Evolutionary conservation across 2,113 vertebrate genomes (phyloP), one percentile per base, ranked within the genome.

Genomic region (Pelecanus crispus): DNA sequence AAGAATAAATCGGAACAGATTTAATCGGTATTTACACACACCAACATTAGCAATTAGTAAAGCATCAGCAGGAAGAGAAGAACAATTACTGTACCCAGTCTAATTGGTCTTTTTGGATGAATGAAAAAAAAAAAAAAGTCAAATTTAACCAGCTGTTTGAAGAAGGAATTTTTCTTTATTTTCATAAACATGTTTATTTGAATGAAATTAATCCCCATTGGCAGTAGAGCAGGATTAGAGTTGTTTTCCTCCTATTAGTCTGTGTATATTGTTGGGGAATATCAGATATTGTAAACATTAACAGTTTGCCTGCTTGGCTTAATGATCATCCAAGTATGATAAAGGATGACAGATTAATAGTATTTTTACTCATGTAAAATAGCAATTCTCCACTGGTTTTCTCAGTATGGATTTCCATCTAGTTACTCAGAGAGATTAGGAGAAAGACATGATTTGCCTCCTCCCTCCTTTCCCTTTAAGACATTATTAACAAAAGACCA

Each of bases 201-300:
- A 93, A 88, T 95, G 36, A 95, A 97, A 93, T 96, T 97, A 96
- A 98, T 98, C 91, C 81, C 65, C n/a, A 71, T 17, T 97, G 97
- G 93, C 59, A 95, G 44, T 80, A 87, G 86, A 44, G 63, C 62
- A 93, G 84, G 80, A 95, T 97, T 95, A 84, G 52, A 94, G 53
- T 85, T 95, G 62, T 92, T 96, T 94, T 90, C 44, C 28, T 96
- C 26, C 56, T 62, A 56, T 84, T 94, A 86, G 45, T 86, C 72
- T 72, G 74, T 96, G 71, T 62, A 70, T 89, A 84, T 79, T 96
- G 83, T 96, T 83, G 36, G 19, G 58, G 73, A 79, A 81, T 90
- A 92, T 62, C 32, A 55, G 84, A 94, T 81, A 79, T 15, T 78
- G 47, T 87, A 86, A 95, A 95, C n/a, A 94, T 96, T 97, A 94